Percentiles rank a stretch among this genome's conserved stretches.
Evolutionary conservation across 2,113 vertebrate genomes (phyloP).

Genomic region (Piprites chloris): DNA sequence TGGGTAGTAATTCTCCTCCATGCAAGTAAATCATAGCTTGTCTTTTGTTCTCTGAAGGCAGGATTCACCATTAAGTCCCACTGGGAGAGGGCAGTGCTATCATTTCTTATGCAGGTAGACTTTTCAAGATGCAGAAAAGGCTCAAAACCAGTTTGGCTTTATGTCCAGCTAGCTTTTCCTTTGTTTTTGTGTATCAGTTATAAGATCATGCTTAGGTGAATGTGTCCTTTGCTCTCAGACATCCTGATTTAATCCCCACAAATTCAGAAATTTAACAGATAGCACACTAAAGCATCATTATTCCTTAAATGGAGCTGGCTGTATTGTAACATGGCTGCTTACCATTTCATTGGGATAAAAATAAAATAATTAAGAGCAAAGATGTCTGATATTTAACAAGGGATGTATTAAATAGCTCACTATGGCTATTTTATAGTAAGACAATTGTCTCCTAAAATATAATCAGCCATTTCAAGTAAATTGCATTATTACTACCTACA

Average conservation of each 20-base stretch:
- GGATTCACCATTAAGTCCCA: neutral
- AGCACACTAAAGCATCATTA: neutral
- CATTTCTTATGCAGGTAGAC: neutral
- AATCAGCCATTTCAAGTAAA: slow-evolving; percentile 1
- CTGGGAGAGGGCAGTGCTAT: neutral
- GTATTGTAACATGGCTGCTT: neutral
- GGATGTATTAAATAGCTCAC: neutral
- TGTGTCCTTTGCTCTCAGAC: neutral
- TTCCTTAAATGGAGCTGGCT: neutral
- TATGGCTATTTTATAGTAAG: neutral
- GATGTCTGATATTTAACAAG: neutral
- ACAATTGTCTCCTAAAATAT: neutral
- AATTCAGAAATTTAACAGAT: neutral
- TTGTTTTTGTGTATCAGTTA: neutral
- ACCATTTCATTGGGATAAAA: neutral
- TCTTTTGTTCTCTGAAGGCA: neutral
- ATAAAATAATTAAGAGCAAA: slow-evolving; percentile 1
- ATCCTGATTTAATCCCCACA: neutral
- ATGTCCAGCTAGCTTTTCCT: neutral
- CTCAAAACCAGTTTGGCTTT: neutral
- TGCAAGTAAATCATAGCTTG: neutral
- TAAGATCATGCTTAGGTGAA: neutral
- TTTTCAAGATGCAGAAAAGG: neutral
- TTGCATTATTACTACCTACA: neutral
- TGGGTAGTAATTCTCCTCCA: neutral